Evolutionary conservation across 2,797 vertebrate genomes (phyloP), one percentile per base, ranked within the genome.

Genomic region (Catharus ustulatus): DNA sequence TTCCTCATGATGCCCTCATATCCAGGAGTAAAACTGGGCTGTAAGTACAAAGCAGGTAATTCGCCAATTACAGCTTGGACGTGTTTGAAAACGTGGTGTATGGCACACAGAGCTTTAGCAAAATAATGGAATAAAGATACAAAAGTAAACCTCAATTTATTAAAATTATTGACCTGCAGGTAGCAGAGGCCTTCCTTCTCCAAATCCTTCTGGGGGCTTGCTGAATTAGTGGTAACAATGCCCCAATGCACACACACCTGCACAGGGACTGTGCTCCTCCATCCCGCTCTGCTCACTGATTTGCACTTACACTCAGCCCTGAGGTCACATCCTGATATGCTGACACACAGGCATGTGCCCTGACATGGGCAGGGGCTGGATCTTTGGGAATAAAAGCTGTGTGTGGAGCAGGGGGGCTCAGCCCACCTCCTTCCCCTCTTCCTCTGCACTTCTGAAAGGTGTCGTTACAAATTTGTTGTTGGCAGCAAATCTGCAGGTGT

Each of bases 201-300:
- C 42, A 48, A 8, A 23, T 22, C 24, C 46, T 24, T 43, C 63
- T 2, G 0, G 5, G 1, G 36, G 58, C 27, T 75, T 72, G 63
- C 79, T 55, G 32, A n/a, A n/a, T n/a, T n/a, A n/a, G n/a, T n/a
- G n/a, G n/a, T n/a, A n/a, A n/a, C n/a, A n/a, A n/a, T n/a, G n/a
- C n/a, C n/a, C n/a, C 0, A 0, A 4, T n/a, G 54, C 9, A 1
- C 0, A 34, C 34, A 7, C 67, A 36, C 59, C 55, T 5, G 10
- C 34, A 14, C 62, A 6, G 0, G 1, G n/a, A 26, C 58, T 16
- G 0, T 59, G 83, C 87, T 67, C 80, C 87, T 67, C 80, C 17
- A 0, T 12, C 8, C 20, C 34, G 22, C 45, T 76, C 58, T 22
- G 19, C 5, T 42, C 46, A 2, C 18, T 5, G 32, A 26, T 57